Percentiles rank a stretch among this genome's conserved stretches.
Conservation (phyloP, 2,113 vertebrate genomes). For the Pterophyllum scalare region DNA sequence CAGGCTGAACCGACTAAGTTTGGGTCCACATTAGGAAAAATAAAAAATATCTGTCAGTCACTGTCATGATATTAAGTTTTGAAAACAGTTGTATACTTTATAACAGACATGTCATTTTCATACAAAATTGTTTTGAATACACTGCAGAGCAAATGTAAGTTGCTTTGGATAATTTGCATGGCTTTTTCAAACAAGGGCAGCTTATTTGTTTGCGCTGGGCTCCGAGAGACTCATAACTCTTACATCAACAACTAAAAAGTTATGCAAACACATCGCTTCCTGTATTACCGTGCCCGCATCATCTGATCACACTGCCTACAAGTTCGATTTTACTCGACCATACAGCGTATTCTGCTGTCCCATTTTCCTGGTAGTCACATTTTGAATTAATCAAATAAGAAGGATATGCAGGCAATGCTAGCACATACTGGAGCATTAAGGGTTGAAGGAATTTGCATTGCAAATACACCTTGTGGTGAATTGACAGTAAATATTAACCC, state of each 20-base stretch:
- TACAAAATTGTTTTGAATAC: background rate
- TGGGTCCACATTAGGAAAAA: background rate
- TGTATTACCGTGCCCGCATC: background rate
- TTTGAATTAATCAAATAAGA: slow-evolving; percentile 57
- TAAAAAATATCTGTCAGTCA: background rate
- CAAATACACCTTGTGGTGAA: slow-evolving; percentile 16
- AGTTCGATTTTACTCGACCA: background rate
- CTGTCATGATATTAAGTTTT: background rate
- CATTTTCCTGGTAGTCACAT: background rate
- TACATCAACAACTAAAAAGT: background rate
- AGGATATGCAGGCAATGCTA: background rate
- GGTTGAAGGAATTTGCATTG: slow-evolving; percentile 21
- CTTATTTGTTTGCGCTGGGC: background rate
- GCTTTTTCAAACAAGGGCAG: background rate
- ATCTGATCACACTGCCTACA: background rate
- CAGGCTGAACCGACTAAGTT: background rate
- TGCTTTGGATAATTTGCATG: background rate
- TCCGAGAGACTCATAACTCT: background rate
- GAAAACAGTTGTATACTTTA: background rate
- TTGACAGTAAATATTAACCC: background rate
- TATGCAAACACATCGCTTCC: background rate
- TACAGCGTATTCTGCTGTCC: background rate
- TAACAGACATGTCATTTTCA: background rate
- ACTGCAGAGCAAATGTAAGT: background rate
- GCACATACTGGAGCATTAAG: background rate